These are phyloP conservation scores for Caenorhabditis sp. DNA, from an alignment of 2,888 invertebrate species.

Conservation along the genomic window DNA sequence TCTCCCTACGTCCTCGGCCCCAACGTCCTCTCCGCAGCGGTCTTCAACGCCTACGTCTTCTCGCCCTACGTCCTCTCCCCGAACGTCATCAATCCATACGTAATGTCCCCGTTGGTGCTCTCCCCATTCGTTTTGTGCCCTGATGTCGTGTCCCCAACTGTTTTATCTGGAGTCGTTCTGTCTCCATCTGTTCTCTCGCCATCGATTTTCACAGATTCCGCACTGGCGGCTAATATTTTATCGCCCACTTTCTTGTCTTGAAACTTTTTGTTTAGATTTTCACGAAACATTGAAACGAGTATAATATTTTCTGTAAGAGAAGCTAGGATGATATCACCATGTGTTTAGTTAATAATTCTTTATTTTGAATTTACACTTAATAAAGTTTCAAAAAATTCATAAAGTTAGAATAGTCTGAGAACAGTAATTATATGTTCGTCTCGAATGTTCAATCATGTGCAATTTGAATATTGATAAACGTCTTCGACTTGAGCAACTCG, in stretches of 20 bases:
- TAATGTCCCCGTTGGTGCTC: slow-evolving; percentile 73
- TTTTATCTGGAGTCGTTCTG: slow-evolving; percentile 72
- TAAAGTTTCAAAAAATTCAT: background rate
- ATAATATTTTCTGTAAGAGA: background rate
- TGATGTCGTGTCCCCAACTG: slow-evolving; percentile 74
- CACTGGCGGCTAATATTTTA: slow-evolving; percentile 71
- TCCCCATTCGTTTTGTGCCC: slow-evolving; percentile 74
- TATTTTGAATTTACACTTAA: no score
- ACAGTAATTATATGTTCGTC: no score
- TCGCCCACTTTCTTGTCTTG: slow-evolving; percentile 74
- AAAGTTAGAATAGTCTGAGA: no score
- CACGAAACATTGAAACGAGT: slow-evolving; percentile 5
- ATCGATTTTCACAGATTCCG: slow-evolving; percentile 75
- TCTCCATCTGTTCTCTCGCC: slow-evolving; percentile 74
- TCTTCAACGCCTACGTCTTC: slow-evolving; percentile 78
- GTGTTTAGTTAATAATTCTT: no score
- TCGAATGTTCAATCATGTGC: slow-evolving; percentile 61
- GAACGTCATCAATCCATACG: slow-evolving; percentile 80
- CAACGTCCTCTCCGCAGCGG: slow-evolving; percentile 76
- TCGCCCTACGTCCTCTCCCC: slow-evolving; percentile 76
- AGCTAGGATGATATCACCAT: no score
- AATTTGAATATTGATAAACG: slow-evolving; percentile 64
- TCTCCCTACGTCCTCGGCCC: slow-evolving; percentile 75
- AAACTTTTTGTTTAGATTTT: background rate
- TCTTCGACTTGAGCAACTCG: slow-evolving; percentile 58